These are phyloP conservation scores for Pedionomus torquatus DNA, from an alignment of 2,113 vertebrate genomes.

Conservation along the genomic window DNA sequence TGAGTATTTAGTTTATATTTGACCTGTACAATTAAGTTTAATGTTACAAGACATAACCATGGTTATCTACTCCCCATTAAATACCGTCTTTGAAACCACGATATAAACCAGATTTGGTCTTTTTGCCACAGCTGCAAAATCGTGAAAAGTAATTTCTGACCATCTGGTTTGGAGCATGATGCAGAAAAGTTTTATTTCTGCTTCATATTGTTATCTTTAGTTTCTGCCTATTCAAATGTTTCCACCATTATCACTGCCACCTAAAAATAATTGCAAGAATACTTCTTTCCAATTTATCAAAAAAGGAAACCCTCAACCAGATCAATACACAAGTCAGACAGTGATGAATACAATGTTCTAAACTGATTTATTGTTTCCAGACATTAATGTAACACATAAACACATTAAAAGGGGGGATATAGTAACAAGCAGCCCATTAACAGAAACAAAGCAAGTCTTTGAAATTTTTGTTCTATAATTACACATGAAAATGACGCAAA, in stretches of 20 bases:
- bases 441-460: slow-evolving; percentile 16
- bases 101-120: background rate
- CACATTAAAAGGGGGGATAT: slow-evolving; percentile 9
- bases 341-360: slow-evolving; percentile 19
- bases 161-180: background rate
- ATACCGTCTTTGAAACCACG: background rate
- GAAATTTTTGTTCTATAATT: background rate
- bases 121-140: background rate
- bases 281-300: background rate
- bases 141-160: background rate
- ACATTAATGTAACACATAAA: slow-evolving; percentile 40
- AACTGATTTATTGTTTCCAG: slow-evolving; percentile 62
- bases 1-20: background rate
- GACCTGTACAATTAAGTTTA: background rate
- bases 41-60: background rate
- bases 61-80: background rate
- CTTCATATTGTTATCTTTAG: background rate
- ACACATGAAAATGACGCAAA: slow-evolving; percentile 5
- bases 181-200: background rate
- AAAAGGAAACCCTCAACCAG: background rate
- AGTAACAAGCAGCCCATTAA: slow-evolving; percentile 39
- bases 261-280: background rate
- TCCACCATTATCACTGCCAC: background rate
- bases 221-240: background rate
- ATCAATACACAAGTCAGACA: background rate